phyloP scores from a whole-genome alignment of 2,113 vertebrate genomes.

The Lutjanus erythropterus region DNA sequence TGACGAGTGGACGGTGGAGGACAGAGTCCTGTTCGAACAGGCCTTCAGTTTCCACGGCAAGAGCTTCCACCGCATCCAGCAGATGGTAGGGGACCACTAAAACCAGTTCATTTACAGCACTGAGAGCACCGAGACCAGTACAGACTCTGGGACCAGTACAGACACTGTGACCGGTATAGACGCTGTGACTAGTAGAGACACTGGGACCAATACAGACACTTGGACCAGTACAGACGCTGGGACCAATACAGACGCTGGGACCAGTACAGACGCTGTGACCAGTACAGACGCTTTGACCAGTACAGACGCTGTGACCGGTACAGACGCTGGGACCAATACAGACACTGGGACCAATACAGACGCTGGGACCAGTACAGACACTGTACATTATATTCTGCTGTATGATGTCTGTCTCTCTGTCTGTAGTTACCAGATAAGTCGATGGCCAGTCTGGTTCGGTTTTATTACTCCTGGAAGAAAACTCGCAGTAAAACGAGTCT shows the following conservation, averaged over 20 bases:
- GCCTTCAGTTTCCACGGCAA: conserved; percentile 98
- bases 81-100: conserved; percentile 86
- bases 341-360: neutral
- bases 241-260: neutral
- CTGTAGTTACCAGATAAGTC: conserved; percentile 96
- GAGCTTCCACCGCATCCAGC: conserved; percentile 97
- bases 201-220: neutral
- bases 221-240: neutral
- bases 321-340: no score
- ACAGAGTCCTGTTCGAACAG: conserved; percentile 96
- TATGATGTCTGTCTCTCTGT: conserved; percentile 1
- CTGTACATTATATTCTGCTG: no score
- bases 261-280: neutral
- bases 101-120: rapidly evolving
- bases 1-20: conserved; percentile 98
- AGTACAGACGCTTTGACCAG: neutral
- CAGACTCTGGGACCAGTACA: neutral
- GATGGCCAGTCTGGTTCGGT: conserved; percentile 96
- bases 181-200: no score
- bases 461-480: conserved; percentile 99
- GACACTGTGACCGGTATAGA: no score
- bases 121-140: rapidly evolving
- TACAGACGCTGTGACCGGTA: no score
- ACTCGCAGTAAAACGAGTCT: conserved; percentile 96
- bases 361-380: neutral